phyloP scores from a whole-genome alignment of 2,888 invertebrate genomes.

The Scaptomyza caliginosa region DNA sequence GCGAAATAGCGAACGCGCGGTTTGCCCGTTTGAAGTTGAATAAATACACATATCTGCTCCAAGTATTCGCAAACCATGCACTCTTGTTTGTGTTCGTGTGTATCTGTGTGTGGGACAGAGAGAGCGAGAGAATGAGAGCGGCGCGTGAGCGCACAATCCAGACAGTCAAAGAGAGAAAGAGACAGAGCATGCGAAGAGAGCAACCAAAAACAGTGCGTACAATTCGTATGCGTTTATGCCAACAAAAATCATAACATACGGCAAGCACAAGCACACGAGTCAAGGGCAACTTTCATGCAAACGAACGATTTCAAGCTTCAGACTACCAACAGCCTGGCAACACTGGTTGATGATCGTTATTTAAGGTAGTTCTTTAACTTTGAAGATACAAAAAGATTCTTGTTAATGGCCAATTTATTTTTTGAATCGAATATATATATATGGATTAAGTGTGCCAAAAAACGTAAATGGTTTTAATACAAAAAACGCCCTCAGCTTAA shows the following conservation, averaged over 20 bases:
- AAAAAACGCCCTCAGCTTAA: slow-evolving; percentile 9
- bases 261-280: slow-evolving; percentile 8
- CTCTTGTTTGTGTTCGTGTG: slow-evolving; percentile 44
- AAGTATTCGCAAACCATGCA: slow-evolving; percentile 60
- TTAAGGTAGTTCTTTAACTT: neutral
- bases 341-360: slow-evolving; percentile 3
- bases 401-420: slow-evolving; percentile 48
- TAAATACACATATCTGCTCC: slow-evolving; percentile 64
- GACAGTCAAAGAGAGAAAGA: slow-evolving; percentile 3
- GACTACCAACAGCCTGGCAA: slow-evolving; percentile 26
- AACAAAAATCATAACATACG: slow-evolving; percentile 30
- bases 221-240: slow-evolving; percentile 41
- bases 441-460: slow-evolving; percentile 28
- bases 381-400: neutral
- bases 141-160: slow-evolving; percentile 4
- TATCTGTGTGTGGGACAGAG: slow-evolving; percentile 47
- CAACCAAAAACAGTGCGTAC: slow-evolving; percentile 41
- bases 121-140: slow-evolving; percentile 11
- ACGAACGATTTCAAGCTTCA: slow-evolving; percentile 4
- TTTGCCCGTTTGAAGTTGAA: slow-evolving; percentile 77
- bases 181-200: neutral
- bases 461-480: slow-evolving; percentile 10
- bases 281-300: slow-evolving; percentile 18
- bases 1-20: slow-evolving; percentile 67
- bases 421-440: slow-evolving; percentile 42